Evolutionary conservation across 2,888 invertebrate genomes (phyloP).

Genomic region (Pseudeuparius sepicola): DNA sequence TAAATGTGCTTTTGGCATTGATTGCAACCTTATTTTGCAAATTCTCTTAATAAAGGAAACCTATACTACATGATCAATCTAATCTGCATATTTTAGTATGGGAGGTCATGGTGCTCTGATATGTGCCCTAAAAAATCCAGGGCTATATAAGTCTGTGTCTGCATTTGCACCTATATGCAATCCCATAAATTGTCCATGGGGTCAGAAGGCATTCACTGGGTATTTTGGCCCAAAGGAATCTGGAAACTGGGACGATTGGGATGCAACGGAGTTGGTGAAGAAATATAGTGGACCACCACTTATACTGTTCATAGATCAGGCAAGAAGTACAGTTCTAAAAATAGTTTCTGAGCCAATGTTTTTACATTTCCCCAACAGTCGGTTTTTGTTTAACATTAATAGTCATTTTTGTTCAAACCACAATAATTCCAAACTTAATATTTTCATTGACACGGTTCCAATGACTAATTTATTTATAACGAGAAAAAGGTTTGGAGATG

Average conservation of each 20-base stretch:
- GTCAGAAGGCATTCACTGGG: slow-evolving; percentile 71
- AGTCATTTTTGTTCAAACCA: no score
- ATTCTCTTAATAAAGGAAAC: no score
- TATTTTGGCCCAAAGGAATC: slow-evolving; percentile 62
- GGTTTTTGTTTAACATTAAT: no score
- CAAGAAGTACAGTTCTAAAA: slow-evolving; percentile 34
- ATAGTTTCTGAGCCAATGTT: slow-evolving; percentile 4
- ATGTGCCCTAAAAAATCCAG: slow-evolving; percentile 83
- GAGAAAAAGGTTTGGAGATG: no score
- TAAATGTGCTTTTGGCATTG: no score
- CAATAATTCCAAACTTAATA: no score
- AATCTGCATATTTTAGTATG: slow-evolving; percentile 78
- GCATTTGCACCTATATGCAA: slow-evolving; percentile 94
- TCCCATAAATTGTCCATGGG: slow-evolving; percentile 79
- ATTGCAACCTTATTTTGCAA: no score
- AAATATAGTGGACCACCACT: slow-evolving; percentile 75
- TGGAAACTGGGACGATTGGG: slow-evolving; percentile 72
- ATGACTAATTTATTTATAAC: no score
- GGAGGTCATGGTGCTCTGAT: slow-evolving; percentile 95
- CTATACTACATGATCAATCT: no score
- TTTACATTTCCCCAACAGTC: no score
- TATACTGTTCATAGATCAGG: slow-evolving; percentile 84
- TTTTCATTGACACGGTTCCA: no score
- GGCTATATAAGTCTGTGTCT: slow-evolving; percentile 77
- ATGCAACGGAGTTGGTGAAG: slow-evolving; percentile 74